Evolutionary conservation across 2,888 invertebrate genomes (phyloP).

Genomic region (Branchipolynoe longqiensis): DNA sequence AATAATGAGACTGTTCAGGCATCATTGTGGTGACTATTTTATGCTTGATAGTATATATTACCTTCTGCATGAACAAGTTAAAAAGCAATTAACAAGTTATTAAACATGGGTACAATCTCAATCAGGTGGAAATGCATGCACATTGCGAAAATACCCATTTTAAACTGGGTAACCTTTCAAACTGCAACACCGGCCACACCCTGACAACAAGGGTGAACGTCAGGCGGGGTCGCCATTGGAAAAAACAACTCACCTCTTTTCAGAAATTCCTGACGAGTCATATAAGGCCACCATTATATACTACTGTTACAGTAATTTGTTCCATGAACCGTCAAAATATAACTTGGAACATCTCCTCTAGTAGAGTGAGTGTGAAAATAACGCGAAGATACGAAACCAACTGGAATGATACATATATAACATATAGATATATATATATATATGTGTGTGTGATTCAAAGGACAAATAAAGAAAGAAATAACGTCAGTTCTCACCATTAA

Average conservation of each 20-base stretch:
- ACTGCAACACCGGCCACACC: no score
- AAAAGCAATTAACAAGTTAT: no score
- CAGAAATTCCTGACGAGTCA: conserved; percentile 40
- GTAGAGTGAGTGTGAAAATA: conserved; percentile 36
- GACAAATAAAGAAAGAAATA: conserved; percentile 36
- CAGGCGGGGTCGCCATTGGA: background rate
- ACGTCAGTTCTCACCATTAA: conserved; percentile 48
- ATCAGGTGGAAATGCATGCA: conserved; percentile 17
- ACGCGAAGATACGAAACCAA: conserved; percentile 24
- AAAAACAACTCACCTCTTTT: conserved; percentile 23
- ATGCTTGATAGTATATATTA: no score
- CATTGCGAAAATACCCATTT: no score
- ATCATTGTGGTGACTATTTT: no score
- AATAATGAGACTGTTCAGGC: no score
- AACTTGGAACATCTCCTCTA: conserved; percentile 15
- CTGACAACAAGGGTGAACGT: conserved; percentile 28
- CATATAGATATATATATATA: no score
- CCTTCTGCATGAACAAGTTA: no score
- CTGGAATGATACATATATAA: conserved; percentile 52
- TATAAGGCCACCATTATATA: conserved; percentile 54
- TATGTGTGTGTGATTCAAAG: conserved; percentile 15
- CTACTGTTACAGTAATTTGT: conserved; percentile 45
- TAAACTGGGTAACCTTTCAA: no score
- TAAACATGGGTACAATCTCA: conserved; percentile 24
- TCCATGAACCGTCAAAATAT: conserved; percentile 45